Conservation (phyloP, 2,888 invertebrate genomes). For the Allophyes oxyacanthae region DNA sequence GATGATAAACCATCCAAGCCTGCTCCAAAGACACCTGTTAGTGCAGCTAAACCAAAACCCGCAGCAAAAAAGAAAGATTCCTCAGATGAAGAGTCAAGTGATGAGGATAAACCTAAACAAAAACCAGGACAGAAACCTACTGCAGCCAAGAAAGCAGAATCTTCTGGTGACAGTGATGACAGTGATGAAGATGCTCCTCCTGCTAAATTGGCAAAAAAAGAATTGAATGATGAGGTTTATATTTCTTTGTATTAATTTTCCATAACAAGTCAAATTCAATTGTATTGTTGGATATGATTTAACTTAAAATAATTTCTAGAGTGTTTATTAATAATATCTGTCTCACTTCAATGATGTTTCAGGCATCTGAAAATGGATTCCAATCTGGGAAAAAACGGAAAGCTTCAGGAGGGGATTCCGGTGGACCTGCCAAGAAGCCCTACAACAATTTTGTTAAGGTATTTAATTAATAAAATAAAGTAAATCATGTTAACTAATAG, state of each 20-base stretch:
- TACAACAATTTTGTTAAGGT: slow-evolving; percentile 93
- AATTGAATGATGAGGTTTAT: slow-evolving; percentile 60
- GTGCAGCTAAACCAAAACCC: slow-evolving; percentile 48
- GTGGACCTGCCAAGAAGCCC: slow-evolving; percentile 86
- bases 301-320: too few species aligned
- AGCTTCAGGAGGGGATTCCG: slow-evolving; percentile 75
- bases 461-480: slow-evolving; percentile 18
- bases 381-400: slow-evolving; percentile 81
- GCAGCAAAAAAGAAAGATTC: slow-evolving; percentile 51
- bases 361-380: slow-evolving; percentile 64
- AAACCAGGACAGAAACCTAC: slow-evolving; percentile 54
- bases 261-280: neutral
- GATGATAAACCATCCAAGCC: slow-evolving; percentile 73
- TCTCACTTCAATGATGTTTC: slow-evolving; percentile 28
- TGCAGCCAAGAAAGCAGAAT: slow-evolving; percentile 64
- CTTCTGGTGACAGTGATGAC: slow-evolving; percentile 68
- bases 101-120: slow-evolving; percentile 65
- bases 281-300: too few species aligned
- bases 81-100: slow-evolving; percentile 60
- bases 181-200: slow-evolving; percentile 68
- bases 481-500: too few species aligned
- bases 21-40: slow-evolving; percentile 59
- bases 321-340: too few species aligned
- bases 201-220: slow-evolving; percentile 66
- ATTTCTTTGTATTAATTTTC: neutral